These are phyloP conservation scores for Teleiodes luculella DNA, from an alignment of 2,888 invertebrate species.

Conservation along the genomic window DNA sequence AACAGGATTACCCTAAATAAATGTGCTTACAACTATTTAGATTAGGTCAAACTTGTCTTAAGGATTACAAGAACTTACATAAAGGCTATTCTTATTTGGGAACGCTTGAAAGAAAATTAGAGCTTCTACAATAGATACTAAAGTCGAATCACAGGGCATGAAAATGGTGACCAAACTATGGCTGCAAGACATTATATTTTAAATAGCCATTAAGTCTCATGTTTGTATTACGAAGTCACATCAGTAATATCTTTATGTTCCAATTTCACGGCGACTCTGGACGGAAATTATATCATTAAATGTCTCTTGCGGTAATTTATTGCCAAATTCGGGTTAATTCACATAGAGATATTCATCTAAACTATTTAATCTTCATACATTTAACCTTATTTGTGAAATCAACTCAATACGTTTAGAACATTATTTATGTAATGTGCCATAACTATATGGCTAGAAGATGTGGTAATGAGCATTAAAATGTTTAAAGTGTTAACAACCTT, in stretches of 20 bases:
- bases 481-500: not conserved
- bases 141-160: no score
- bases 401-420: not conserved
- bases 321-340: slow-evolving; percentile 1
- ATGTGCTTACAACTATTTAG: not conserved
- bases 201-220: not conserved
- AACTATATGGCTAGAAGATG: not conserved
- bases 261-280: not conserved
- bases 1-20: not conserved
- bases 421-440: not conserved
- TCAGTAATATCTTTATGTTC: not conserved
- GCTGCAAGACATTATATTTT: not conserved
- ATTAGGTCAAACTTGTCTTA: not conserved
- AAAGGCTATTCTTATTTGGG: not conserved
- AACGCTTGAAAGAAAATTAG: not conserved
- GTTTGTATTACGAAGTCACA: not conserved
- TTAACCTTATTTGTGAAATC: not conserved
- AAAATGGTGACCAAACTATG: no score
- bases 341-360: not conserved
- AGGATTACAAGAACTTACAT: slow-evolving; percentile 4
- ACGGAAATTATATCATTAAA: slow-evolving; percentile 8
- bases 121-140: no score
- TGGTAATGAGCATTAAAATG: not conserved
- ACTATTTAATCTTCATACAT: not conserved
- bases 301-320: slow-evolving; percentile 2